These are phyloP conservation scores for Zaprionus capensis DNA, from an alignment of 1,140 invertebrate genomes.

Conservation along the genomic window DNA sequence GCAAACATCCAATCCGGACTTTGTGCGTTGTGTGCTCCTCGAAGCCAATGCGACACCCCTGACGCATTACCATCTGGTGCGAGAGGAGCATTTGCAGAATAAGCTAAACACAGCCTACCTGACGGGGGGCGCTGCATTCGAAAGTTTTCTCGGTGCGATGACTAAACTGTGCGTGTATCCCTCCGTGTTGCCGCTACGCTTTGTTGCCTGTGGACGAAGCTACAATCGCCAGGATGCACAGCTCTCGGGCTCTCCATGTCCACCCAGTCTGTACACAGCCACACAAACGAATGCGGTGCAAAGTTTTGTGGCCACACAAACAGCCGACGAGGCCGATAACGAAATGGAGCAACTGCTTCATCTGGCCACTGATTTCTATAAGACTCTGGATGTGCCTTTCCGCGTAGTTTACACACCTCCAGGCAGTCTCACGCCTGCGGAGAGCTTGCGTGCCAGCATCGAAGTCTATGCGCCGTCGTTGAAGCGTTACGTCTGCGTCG, in stretches of 20 bases:
- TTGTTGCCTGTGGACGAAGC: constrained; percentile 86
- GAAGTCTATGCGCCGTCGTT: constrained; percentile 87
- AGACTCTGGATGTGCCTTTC: constrained; percentile 86
- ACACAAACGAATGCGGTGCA: constrained; percentile 86
- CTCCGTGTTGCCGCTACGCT: constrained; percentile 86
- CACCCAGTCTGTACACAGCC: constrained; percentile 85
- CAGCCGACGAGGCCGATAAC: constrained; percentile 71
- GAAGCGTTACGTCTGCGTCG: constrained; percentile 87
- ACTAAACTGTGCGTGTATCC: constrained; percentile 86
- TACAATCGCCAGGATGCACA: constrained; percentile 84
- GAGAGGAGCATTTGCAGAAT: constrained; percentile 84
- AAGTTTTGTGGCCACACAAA: constrained; percentile 85
- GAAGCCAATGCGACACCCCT: constrained; percentile 87
- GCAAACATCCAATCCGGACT: constrained; percentile 87
- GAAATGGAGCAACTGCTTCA: constrained; percentile 85
- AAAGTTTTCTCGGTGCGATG: constrained; percentile 86
- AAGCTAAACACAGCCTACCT: constrained; percentile 86
- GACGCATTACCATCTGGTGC: constrained; percentile 85
- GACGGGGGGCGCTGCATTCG: constrained; percentile 86
- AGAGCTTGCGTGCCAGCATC: constrained; percentile 86
- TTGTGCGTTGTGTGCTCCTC: constrained; percentile 87
- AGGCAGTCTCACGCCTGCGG: constrained; percentile 84
- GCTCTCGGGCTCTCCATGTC: constrained; percentile 25
- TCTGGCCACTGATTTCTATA: constrained; percentile 85
- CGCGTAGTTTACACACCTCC: constrained; percentile 85